Evolutionary conservation across 1,140 invertebrate species (phyloP).

Genomic region (Lucilia cuprina): DNA sequence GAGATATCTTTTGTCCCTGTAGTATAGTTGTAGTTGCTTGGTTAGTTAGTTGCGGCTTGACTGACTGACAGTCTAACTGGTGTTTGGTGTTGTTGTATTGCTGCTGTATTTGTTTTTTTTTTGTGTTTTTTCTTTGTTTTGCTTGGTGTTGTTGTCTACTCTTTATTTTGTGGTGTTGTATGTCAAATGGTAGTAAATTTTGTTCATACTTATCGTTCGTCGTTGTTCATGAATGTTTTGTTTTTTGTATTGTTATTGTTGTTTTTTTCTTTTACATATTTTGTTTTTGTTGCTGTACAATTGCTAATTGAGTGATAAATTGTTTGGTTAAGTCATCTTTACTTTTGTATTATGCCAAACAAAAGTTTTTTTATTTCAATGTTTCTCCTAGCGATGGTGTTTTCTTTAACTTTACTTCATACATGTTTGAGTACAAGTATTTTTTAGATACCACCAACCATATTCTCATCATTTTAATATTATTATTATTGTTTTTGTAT

Average conservation of each 20-base stretch:
- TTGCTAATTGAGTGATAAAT: slow-evolving; percentile 63
- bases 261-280: not conserved
- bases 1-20: slow-evolving; percentile 11
- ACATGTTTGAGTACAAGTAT: not conserved
- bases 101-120: not conserved
- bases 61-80: not conserved
- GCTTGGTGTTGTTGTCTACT: not conserved
- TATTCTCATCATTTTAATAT: no score
- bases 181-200: slow-evolving; percentile 57
- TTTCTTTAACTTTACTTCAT: not conserved
- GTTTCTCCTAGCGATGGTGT: not conserved
- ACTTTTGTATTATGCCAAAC: not conserved
- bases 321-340: slow-evolving; percentile 49
- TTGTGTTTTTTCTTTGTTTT: not conserved
- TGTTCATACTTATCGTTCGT: not conserved
- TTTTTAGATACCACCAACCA: no score
- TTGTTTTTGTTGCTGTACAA: slow-evolving; percentile 15
- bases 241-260: not conserved
- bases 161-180: slow-evolving; percentile 30
- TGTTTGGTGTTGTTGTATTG: not conserved
- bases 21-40: slow-evolving; percentile 23
- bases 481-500: no score
- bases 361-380: not conserved
- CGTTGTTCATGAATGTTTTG: not conserved
- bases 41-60: not conserved